phyloP scores from a whole-genome alignment of 2,113 vertebrate species.

The Actenoides lindsayi region DNA sequence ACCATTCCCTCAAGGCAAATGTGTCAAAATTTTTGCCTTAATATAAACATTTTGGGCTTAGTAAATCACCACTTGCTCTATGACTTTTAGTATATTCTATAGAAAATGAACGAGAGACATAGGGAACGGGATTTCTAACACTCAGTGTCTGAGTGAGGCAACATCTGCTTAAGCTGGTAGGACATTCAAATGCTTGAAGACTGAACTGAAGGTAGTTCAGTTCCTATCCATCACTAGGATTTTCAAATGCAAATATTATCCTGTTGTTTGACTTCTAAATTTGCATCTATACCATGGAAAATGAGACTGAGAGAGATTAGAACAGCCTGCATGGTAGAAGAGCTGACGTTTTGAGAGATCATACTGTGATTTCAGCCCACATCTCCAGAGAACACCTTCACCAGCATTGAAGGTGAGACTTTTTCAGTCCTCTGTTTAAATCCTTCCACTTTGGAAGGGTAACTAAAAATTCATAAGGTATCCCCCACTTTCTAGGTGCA shows the following conservation, averaged over 20 bases:
- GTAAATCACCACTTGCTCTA: neutral
- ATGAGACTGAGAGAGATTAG: neutral
- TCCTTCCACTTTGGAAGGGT: neutral
- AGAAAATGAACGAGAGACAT: neutral
- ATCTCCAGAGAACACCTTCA: neutral
- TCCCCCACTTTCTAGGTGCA: neutral
- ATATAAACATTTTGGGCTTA: neutral
- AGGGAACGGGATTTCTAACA: neutral
- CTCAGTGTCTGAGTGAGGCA: neutral
- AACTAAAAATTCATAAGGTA: neutral
- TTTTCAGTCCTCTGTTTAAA: neutral
- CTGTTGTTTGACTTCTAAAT: neutral
- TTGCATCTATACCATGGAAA: neutral
- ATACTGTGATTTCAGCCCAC: neutral
- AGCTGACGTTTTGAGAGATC: neutral
- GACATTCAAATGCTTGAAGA: neutral
- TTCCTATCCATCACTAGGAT: neutral
- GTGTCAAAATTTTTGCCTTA: neutral
- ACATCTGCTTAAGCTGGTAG: neutral
- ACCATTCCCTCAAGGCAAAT: neutral
- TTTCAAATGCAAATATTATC: neutral
- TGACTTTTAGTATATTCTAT: neutral
- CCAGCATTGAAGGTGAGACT: neutral
- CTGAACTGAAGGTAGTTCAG: neutral
- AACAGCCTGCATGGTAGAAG: neutral